A percentile compares a stretch with the other conserved stretches of the same genome.
Evolutionary conservation across 53 echinoderm and acorn worm genomes (phyloP).

Genomic region (Mesocentrotus franciscanus): DNA sequence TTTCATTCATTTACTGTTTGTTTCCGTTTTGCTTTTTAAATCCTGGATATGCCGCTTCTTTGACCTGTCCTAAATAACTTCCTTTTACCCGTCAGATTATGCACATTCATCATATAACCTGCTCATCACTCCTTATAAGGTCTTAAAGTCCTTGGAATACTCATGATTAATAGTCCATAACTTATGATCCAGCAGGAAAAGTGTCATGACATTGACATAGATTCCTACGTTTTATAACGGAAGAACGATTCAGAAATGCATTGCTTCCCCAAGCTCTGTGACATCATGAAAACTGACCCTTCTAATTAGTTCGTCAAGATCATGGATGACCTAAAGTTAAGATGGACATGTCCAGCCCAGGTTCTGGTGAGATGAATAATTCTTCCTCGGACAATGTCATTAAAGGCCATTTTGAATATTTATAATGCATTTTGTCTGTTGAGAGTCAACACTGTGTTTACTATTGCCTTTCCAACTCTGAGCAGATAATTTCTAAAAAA

Average conservation of each 20-base stretch:
- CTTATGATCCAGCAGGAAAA: neutral
- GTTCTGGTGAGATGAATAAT: neutral
- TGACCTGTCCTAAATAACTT: slow-evolving; percentile 2
- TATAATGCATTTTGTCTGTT: too few relatives aligned
- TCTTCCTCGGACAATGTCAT: neutral
- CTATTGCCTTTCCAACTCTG: too few relatives aligned
- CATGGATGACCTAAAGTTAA: neutral
- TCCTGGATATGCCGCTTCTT: neutral
- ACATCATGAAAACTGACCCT: slow-evolving; percentile 5
- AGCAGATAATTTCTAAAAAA: too few relatives aligned
- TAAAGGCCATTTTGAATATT: neutral
- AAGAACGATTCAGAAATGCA: neutral
- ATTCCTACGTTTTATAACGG: neutral
- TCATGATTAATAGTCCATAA: slow-evolving; percentile 21
- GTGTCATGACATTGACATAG: slow-evolving; percentile 12
- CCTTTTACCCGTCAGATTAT: neutral
- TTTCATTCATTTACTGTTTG: too few relatives aligned
- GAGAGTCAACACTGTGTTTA: too few relatives aligned
- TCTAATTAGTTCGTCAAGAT: neutral
- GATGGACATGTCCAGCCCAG: neutral
- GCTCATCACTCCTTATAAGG: neutral
- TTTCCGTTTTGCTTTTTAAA: too few relatives aligned
- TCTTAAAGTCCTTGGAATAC: slow-evolving; percentile 5
- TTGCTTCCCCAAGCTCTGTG: neutral
- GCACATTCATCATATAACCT: neutral